Base-by-base conservation (phyloP, 2,113 vertebrate genomes). In the Tympanuchus pallidicinctus region DNA sequence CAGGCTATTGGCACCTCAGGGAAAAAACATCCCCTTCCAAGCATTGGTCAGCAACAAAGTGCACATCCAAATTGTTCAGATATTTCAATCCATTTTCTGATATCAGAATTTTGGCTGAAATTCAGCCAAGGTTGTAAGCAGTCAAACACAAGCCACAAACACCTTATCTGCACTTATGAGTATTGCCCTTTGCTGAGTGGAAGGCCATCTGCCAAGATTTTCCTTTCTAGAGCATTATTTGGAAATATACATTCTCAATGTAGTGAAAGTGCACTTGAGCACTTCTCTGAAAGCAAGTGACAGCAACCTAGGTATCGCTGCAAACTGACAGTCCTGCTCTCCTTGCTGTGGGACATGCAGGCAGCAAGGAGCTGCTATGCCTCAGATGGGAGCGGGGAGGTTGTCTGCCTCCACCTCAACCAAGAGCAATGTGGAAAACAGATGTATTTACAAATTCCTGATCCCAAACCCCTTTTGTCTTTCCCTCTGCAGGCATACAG, bases 61-160 rank as follows among this genome's bases (percentile, higher is more conserved):
- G n/a, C 63, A 66, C 56, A 36, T 80, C 82, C 56, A 21, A 88
- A 91, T 77, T 40, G 27, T 77, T 81, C 70, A 64, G 87, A 36
- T 56, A 17, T 80, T 88, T 91, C 12, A 36, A 77, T 82, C 71
- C 64, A 13, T 66, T 64, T 57, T 83, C 57, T 52, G 60, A 38
- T 80, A 36, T 40, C 45, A 43, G 71, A 74, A 70, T 47, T 86
- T 89, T 64, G 87, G 69, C 75, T 93, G 82, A 86, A 92, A 66
- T 86, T 88, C 7, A 82, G 20, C 82, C 63, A 32, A 72, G 64
- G 77, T 48, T 48, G 59, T 64, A 4, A 77, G 75, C 54, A 73
- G 71, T 66, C 2, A 0, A 65, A 63, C 36, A 13, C 2, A 1
- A 84, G 54, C 66, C 43, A 28, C 22, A n/a, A n/a, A 24, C 12